phyloP scores from a whole-genome alignment of 2,797 vertebrate species.

The Eulemur albifrons region DNA sequence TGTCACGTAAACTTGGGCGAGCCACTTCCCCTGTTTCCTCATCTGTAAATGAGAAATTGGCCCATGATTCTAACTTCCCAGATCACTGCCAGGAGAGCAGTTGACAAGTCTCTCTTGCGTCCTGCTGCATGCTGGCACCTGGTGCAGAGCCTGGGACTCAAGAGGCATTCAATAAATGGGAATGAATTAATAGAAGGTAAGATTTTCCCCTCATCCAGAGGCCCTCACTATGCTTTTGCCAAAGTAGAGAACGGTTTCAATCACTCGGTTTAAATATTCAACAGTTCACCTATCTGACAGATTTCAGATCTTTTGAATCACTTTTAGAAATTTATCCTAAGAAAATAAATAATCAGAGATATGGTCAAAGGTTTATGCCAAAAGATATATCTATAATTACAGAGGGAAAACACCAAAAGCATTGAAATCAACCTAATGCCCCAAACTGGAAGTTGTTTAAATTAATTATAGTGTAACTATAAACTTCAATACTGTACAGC shows the following conservation, averaged over 20 bases:
- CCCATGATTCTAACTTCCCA: background rate
- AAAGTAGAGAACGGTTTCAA: background rate
- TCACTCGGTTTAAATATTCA: background rate
- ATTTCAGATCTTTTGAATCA: background rate
- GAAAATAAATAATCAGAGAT: slow-evolving; percentile 17
- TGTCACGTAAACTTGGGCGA: background rate
- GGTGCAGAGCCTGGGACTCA: background rate
- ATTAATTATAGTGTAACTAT: background rate
- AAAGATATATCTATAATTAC: background rate
- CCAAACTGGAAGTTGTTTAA: background rate
- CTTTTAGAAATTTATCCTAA: slow-evolving; percentile 31
- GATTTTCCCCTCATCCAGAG: background rate
- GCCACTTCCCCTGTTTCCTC: background rate
- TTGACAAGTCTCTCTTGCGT: background rate
- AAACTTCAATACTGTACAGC: background rate
- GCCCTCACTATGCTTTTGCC: background rate
- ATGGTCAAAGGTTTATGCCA: background rate
- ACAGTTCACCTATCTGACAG: background rate
- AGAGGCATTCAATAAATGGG: background rate
- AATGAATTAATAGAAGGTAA: background rate
- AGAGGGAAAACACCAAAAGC: background rate
- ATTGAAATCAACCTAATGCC: slow-evolving; percentile 11
- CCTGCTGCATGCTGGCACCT: background rate
- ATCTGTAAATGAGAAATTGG: background rate
- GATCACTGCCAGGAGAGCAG: background rate